Evolutionary conservation across 2,113 vertebrate genomes (phyloP).

Genomic region (Diphyllodes magnificus): DNA sequence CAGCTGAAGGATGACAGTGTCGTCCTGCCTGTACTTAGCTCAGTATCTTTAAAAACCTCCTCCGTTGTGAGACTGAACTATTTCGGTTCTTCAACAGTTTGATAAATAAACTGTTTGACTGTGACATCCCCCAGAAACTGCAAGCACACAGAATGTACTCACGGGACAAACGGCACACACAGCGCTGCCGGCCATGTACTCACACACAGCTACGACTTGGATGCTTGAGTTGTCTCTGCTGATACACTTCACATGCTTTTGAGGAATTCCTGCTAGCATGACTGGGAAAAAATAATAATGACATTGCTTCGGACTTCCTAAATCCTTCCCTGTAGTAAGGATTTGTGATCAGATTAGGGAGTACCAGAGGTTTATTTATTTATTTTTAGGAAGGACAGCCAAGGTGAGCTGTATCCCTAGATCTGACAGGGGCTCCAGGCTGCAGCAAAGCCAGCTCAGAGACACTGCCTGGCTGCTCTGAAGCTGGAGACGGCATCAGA

Average conservation of each 20-base stretch:
- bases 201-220: not conserved
- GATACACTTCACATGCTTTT: not conserved
- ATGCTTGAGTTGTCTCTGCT: not conserved
- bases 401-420: slow-evolving; percentile 14
- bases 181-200: fast-evolving
- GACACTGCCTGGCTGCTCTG: not conserved
- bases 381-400: slow-evolving; percentile 35
- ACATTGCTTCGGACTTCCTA: not conserved
- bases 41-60: not conserved
- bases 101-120: not conserved
- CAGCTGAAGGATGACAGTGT: not conserved
- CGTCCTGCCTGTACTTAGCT: not conserved
- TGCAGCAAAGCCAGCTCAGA: not conserved
- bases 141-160: fast-evolving
- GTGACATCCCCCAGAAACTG: not conserved
- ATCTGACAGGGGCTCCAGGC: not conserved
- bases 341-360: slow-evolving; percentile 51
- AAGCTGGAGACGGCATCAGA: not conserved
- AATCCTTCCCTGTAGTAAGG: not conserved
- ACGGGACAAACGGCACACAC: fast-evolving
- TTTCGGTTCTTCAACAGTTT: not conserved
- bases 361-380: slow-evolving; percentile 4
- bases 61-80: not conserved
- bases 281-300: not conserved
- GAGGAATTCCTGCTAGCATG: not conserved